A percentile compares a stretch with the other conserved stretches of the same genome.
These are phyloP conservation scores for Sinopyrophorus schimmeli DNA, from an alignment of 2,888 invertebrate genomes.

Conservation along the genomic window DNA sequence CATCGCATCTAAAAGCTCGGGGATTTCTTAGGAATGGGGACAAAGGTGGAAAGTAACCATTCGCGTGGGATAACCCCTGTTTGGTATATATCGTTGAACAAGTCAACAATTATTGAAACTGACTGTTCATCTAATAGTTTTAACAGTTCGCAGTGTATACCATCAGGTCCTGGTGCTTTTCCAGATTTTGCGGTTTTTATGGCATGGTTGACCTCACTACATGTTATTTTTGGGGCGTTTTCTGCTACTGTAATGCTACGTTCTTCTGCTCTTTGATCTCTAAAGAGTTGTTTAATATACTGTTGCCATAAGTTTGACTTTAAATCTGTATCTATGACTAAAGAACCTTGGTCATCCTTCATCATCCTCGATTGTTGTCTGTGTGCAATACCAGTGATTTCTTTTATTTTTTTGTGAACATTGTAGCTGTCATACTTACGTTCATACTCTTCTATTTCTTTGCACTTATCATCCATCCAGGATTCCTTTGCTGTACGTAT, in stretches of 20 bases:
- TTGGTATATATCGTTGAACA: slow-evolving; percentile 27
- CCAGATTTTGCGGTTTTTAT: slow-evolving; percentile 7
- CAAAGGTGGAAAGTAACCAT: slow-evolving; percentile 22
- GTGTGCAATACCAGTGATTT: too few species aligned
- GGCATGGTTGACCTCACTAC: slow-evolving; percentile 14
- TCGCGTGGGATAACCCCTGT: slow-evolving; percentile 17
- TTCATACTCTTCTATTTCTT: slow-evolving; percentile 17
- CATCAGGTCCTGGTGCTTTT: slow-evolving; percentile 11
- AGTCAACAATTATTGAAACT: slow-evolving; percentile 15
- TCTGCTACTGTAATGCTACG: slow-evolving; percentile 3
- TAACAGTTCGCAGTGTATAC: slow-evolving; percentile 21
- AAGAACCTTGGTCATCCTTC: slow-evolving; percentile 10
- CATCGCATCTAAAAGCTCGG: slow-evolving; percentile 22
- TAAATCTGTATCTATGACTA: slow-evolving; percentile 8
- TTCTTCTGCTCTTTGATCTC: slow-evolving; percentile 9
- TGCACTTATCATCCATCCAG: slow-evolving; percentile 8
- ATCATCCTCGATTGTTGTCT: too few species aligned
- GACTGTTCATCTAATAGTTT: slow-evolving; percentile 24
- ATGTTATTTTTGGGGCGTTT: slow-evolving; percentile 6
- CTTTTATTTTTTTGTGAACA: slow-evolving; percentile 21
- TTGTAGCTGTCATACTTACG: slow-evolving; percentile 7
- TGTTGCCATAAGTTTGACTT: slow-evolving; percentile 6
- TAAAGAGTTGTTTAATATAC: slow-evolving; percentile 12
- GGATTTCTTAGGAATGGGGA: slow-evolving; percentile 30
- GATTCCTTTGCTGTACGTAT: slow-evolving; percentile 14